These are phyloP conservation scores for Danio kyathit DNA, from an alignment of 2,797 vertebrate species.

Conservation along the genomic window DNA sequence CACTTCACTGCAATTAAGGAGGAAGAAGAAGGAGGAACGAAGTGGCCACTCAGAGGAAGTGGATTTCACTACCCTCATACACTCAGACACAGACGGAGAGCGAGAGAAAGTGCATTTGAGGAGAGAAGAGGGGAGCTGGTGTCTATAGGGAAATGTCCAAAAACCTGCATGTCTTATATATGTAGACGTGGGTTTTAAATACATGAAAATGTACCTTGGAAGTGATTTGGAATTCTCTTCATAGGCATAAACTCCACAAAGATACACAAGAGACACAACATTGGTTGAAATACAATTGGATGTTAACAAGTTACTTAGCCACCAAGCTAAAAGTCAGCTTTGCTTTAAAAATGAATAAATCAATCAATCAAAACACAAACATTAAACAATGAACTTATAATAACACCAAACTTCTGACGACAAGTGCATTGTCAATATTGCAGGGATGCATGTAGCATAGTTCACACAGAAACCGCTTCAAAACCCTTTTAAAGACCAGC, in stretches of 20 bases:
- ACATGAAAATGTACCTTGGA: not conserved
- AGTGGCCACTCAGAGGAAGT: conserved; percentile 51
- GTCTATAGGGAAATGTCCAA: conserved; percentile 14
- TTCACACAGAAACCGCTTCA: not conserved
- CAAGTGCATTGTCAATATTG: not conserved
- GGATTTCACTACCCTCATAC: conserved; percentile 41
- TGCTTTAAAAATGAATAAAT: not conserved
- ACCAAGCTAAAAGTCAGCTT: not conserved
- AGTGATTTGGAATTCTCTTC: not conserved
- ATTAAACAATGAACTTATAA: too few species aligned
- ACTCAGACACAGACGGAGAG: conserved; percentile 4
- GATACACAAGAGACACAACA: not conserved
- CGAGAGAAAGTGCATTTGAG: conserved; percentile 15
- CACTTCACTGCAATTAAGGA: conserved; percentile 54
- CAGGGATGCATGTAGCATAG: not conserved
- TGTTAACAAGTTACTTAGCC: too few species aligned
- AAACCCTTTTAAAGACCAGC: too few species aligned
- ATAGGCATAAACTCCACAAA: not conserved
- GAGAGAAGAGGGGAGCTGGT: conserved; percentile 9
- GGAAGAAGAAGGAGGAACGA: conserved; percentile 36
- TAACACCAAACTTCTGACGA: not conserved
- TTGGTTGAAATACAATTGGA: not conserved
- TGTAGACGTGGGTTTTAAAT: conserved; percentile 2
- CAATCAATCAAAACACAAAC: not conserved
- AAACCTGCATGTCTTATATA: conserved; percentile 16